Evolutionary conservation across 2,888 invertebrate species (phyloP).

Genomic region (Branchipolynoe longqiensis): DNA sequence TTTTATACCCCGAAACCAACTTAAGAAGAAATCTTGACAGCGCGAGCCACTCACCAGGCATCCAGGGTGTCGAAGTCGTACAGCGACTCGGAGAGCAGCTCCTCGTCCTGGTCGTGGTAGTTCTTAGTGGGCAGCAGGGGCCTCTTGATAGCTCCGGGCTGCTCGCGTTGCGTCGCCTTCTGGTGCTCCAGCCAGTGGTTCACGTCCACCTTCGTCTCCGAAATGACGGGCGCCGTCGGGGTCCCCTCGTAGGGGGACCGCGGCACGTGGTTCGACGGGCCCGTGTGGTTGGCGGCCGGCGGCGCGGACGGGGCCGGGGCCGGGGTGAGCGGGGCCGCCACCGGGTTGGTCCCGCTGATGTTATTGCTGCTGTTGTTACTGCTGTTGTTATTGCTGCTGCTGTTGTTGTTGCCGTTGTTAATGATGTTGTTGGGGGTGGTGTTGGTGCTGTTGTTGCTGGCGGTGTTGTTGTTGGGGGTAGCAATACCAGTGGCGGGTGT

Average conservation of each 20-base stretch:
- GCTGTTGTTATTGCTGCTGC: not conserved
- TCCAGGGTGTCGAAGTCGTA: slow-evolving; percentile 93
- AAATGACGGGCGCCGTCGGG: not conserved
- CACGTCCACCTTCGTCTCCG: slow-evolving; percentile 52
- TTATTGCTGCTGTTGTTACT: too few species aligned
- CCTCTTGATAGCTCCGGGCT: slow-evolving; percentile 84
- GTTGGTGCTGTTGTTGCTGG: not conserved
- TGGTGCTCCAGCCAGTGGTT: slow-evolving; percentile 72
- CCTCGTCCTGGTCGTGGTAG: slow-evolving; percentile 91
- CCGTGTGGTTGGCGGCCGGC: not conserved
- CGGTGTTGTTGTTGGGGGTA: not conserved
- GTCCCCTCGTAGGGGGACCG: slow-evolving; percentile 9
- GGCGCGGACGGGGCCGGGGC: not conserved
- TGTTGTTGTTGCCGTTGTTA: not conserved
- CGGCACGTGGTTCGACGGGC: not conserved
- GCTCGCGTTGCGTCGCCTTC: slow-evolving; percentile 69
- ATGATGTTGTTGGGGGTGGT: not conserved
- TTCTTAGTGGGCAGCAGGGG: slow-evolving; percentile 88
- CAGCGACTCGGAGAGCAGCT: slow-evolving; percentile 84
- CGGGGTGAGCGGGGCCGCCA: not conserved
- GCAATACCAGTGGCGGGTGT: too few species aligned
- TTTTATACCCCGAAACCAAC: too few species aligned
- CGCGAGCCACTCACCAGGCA: slow-evolving; percentile 89
- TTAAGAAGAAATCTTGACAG: too few species aligned
- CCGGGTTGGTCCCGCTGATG: too few species aligned